Evolutionary conservation across 2,113 vertebrate species (phyloP).

Genomic region (Amia ocellicauda): DNA sequence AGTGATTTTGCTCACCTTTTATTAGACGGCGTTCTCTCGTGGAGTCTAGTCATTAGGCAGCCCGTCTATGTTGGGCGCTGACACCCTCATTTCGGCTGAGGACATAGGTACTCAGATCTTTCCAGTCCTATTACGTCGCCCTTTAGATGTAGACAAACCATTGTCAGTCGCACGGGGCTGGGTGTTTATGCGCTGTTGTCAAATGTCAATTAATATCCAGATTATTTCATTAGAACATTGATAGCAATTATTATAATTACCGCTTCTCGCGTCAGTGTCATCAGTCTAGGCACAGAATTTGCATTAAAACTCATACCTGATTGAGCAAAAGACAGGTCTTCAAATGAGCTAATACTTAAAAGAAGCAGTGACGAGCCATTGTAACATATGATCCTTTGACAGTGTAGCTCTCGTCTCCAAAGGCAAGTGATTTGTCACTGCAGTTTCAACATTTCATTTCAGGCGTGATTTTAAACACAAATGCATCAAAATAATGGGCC

Average conservation of each 20-base stretch:
- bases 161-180: background rate
- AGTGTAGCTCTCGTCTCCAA: background rate
- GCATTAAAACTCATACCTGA: slow-evolving; percentile 5
- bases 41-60: slow-evolving; percentile 31
- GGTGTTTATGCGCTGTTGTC: background rate
- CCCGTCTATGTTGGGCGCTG: background rate
- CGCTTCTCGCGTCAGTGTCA: background rate
- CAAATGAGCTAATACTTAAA: too few species aligned
- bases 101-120: background rate
- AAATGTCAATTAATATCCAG: background rate
- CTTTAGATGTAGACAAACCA: background rate
- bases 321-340: too few species aligned
- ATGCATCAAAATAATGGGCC: background rate
- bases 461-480: background rate
- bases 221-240: slow-evolving; percentile 8
- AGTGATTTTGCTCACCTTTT: slow-evolving; percentile 29
- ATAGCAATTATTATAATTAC: slow-evolving; percentile 1
- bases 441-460: background rate
- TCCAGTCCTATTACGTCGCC: slow-evolving; percentile 22
- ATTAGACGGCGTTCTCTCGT: slow-evolving; percentile 28
- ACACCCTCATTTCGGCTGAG: background rate
- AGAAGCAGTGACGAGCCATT: too few species aligned
- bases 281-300: background rate
- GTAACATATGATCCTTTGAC: background rate
- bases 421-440: background rate